Base-by-base conservation (phyloP, 2,888 invertebrate genomes). In the Teleogryllus oceanicus region DNA sequence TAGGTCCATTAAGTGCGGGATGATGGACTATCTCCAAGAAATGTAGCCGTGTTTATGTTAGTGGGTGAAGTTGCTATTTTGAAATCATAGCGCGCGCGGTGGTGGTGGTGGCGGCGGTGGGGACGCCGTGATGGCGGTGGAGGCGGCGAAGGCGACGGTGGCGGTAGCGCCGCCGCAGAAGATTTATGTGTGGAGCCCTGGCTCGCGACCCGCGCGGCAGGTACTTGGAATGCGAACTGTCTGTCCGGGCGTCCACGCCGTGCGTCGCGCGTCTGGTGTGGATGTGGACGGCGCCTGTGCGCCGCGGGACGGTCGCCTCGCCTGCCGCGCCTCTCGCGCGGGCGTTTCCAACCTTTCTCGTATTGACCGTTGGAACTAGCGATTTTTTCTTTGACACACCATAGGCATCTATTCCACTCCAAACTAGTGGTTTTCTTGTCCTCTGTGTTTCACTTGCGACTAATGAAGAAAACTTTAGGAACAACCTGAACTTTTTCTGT, bases 1-100 rank as follows among this genome's bases (percentile, higher is more conserved):
- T 62, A 62, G 62, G 62, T 62, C 62, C 62, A 62, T 62, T 62
- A 62, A 62, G 62, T 62, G 62, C 62, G 62, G 62, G 62, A 62
- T 62, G 62, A 62, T 62, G 62, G 62, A 62, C 62, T 62, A 62
- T 62, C 13, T 62, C 62, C 62, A 62, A 62, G 62, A 62, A 62
- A 62, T 62, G 62, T 62, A 62, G 62, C 62, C 62, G 62, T 62
- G 62, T 62, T 62, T 62, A 62, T 62, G 62, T n/a, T 62, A 62
- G 62, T 62, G 62, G 62, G 62, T 62, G 62, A 62, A 62, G 62
- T 62, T 62, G 62, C 62, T 62, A 62, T 62, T 62, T 62, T 62
- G 62, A 62, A 62, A 62, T 62, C 62, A 62, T 62, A 62, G 62
- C 62, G 62, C n/a, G 62, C 62, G 13, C 11, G n/a, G 2, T 3